Evolutionary conservation across 1,140 invertebrate genomes (phyloP), one percentile per base, ranked within the genome.

Genomic region (Trichogramma pretiosum): DNA sequence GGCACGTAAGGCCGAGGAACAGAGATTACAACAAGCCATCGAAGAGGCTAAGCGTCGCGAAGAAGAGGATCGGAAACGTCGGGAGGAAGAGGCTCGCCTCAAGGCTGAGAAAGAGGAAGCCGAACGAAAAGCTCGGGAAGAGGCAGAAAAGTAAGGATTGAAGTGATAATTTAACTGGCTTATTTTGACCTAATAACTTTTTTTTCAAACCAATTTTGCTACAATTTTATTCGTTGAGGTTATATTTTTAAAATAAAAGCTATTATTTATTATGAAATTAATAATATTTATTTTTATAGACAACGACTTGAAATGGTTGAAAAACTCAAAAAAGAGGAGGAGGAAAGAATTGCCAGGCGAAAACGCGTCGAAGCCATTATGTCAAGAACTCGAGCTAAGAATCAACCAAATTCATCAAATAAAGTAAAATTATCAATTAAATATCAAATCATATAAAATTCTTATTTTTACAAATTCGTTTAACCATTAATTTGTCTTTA

Each of bases 331-430:
- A 81, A 82, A 53, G 86, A 89, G 66, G 87, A 89, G 59, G 84
- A 85, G 62, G 86, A 88, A 59, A 69, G 87, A 53, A 78, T 84
- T 57, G 82, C 79, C 35, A 74, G 86, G 55, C 78, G 84, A 37
- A 86, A 83, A 63, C 74, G 86, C 40, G 85, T 89, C 3, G 86
- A 89, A 67, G 85, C 84, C 35, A 89, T 89, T 53, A 89, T 89
- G 87, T 74, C 78, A 28, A 74, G 87, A 56, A 89, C 87, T 36
- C 75, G 86, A 50, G 81, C 79, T 44, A 81, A 76, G 53, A 77
- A 74, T 56, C 70, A 75, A 54, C 59, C 67, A n/a, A 73, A 72
- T 55, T 70, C 77, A n/a, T 19, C 16, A 39, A 39, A 19, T 30
- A n/a, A 33, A 21, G 11, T 11, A 5, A 13, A 19, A 17, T 39